These are phyloP conservation scores for Octopus sinensis DNA, from an alignment of 1,140 invertebrate genomes.

Conservation along the genomic window DNA sequence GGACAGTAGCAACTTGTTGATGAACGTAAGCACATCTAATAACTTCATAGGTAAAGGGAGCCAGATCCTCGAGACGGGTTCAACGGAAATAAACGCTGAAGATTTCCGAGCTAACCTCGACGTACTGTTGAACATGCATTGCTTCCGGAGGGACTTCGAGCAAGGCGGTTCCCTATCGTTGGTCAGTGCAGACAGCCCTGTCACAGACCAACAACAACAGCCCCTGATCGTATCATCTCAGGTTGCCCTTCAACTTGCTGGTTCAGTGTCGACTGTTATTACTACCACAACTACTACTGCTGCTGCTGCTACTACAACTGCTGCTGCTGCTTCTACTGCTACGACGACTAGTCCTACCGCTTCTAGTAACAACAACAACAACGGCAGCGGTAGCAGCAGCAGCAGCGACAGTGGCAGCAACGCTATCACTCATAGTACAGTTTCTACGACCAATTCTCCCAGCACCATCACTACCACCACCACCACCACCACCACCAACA, in stretches of 20 bases:
- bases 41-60: conserved; percentile 19
- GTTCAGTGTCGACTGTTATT: background rate
- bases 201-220: background rate
- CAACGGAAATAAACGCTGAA: background rate
- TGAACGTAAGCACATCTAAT: conserved; percentile 12
- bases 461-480: background rate
- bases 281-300: background rate
- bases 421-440: background rate
- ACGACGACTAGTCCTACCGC: too few species aligned
- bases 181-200: background rate
- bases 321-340: background rate
- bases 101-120: background rate
- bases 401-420: too few species aligned
- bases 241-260: background rate
- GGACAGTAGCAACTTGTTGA: conserved; percentile 18
- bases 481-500: background rate
- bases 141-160: background rate
- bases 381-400: too few species aligned
- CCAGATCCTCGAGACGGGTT: conserved; percentile 12
- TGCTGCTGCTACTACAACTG: background rate
- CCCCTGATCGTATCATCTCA: background rate
- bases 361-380: too few species aligned
- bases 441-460: background rate
- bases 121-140: background rate
- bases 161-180: background rate